Percentiles rank a stretch among this genome's conserved stretches.
Conservation (phyloP, 2,888 invertebrate genomes). For the Troides aeacus region DNA sequence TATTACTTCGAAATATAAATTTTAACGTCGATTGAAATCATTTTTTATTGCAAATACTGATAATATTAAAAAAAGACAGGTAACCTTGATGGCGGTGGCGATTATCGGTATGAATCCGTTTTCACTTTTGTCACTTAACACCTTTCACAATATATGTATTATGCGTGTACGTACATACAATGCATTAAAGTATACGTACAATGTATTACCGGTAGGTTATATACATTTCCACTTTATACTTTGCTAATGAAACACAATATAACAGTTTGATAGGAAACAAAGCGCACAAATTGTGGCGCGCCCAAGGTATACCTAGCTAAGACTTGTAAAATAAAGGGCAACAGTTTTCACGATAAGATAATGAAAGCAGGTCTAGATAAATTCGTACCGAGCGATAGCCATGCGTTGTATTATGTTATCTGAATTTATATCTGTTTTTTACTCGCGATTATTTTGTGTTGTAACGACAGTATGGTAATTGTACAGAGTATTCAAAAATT, state of each 20-base stretch:
- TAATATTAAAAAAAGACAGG: conserved; percentile 2
- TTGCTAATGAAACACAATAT: conserved; percentile 27
- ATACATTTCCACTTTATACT: conserved; percentile 12
- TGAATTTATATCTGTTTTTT: conserved; percentile 56
- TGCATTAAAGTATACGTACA: neutral
- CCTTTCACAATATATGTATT: neutral
- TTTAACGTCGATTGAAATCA: neutral
- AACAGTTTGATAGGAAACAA: conserved; percentile 33
- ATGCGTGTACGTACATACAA: neutral
- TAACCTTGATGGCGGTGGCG: conserved; percentile 15
- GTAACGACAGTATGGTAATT: conserved; percentile 29
- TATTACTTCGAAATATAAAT: neutral
- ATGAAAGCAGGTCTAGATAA: conserved; percentile 79
- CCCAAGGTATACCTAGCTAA: conserved; percentile 50
- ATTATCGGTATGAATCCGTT: conserved; percentile 5
- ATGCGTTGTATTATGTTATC: conserved; percentile 46
- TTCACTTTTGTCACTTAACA: conserved; percentile 27
- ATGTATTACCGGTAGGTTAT: neutral
- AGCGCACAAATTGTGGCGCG: conserved; percentile 43
- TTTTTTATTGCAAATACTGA: neutral
- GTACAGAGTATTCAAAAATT: neutral
- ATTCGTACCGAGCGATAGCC: conserved; percentile 67
- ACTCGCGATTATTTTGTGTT: conserved; percentile 62
- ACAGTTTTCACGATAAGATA: conserved; percentile 70
- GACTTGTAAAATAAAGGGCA: conserved; percentile 69